Evolutionary conservation across 2,888 invertebrate genomes (phyloP).

Genomic region (Hydraecia micacea): DNA sequence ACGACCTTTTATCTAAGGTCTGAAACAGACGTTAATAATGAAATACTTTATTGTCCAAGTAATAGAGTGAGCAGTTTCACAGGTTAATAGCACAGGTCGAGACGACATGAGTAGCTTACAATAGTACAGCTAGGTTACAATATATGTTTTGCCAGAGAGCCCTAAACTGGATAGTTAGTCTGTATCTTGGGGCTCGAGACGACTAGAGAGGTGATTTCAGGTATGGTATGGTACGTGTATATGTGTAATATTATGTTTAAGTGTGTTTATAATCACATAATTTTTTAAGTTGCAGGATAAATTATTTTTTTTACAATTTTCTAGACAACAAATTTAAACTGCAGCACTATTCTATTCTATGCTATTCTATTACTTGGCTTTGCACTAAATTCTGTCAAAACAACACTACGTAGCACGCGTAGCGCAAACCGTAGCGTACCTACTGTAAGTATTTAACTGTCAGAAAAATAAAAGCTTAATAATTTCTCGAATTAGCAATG

Average conservation of each 20-base stretch:
- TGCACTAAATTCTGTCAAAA: background rate
- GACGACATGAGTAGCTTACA: background rate
- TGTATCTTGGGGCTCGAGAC: background rate
- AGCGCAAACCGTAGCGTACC: background rate
- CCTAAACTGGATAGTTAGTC: background rate
- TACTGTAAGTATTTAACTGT: background rate
- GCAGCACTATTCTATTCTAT: background rate
- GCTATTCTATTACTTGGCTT: background rate
- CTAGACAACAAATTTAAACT: background rate
- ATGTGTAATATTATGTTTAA: no score
- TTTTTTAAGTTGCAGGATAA: no score
- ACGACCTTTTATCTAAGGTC: background rate
- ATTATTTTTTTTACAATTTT: no score
- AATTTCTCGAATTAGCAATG: background rate
- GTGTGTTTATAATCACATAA: background rate
- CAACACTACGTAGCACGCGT: background rate
- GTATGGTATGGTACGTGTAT: background rate
- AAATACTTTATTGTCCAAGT: background rate
- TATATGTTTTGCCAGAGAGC: background rate
- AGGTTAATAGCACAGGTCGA: background rate
- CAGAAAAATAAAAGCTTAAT: conserved; percentile 6
- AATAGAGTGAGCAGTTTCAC: background rate
- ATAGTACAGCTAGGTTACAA: background rate
- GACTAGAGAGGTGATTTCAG: background rate
- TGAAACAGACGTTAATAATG: background rate